Conservation (phyloP, 1,140 invertebrate genomes). For the Calephelis virginiensis region DNA sequence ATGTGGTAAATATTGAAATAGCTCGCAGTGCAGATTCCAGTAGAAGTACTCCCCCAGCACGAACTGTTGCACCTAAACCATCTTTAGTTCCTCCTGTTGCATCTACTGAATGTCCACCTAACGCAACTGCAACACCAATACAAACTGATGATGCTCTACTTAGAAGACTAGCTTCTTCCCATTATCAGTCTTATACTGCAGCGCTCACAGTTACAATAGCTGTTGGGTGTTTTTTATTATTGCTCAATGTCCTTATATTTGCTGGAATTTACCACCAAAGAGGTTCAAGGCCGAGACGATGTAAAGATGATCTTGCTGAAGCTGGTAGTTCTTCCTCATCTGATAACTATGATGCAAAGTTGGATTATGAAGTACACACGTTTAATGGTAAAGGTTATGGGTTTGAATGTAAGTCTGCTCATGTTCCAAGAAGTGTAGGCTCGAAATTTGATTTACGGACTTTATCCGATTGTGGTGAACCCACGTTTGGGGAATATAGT, state of each 20-base stretch:
- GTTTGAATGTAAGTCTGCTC: conserved; percentile 77
- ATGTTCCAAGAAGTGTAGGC: conserved; percentile 59
- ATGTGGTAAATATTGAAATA: conserved; percentile 65
- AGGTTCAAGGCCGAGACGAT: conserved; percentile 82
- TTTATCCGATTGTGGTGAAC: conserved; percentile 76
- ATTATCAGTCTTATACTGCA: conserved; percentile 92
- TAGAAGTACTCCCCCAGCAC: conserved; percentile 65
- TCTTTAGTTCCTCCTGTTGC: conserved; percentile 58
- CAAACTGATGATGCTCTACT: conserved; percentile 83
- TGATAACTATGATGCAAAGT: conserved; percentile 80
- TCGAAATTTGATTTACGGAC: conserved; percentile 78
- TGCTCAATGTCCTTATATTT: conserved; percentile 96
- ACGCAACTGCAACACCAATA: conserved; percentile 74
- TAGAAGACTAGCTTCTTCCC: conserved; percentile 86
- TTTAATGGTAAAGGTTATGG: conserved; percentile 80
- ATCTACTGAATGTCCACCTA: conserved; percentile 84
- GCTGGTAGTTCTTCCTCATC: conserved; percentile 83
- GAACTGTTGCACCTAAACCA: conserved; percentile 55
- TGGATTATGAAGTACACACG: conserved; percentile 79
- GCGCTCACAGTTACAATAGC: conserved; percentile 95
- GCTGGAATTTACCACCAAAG: conserved; percentile 96
- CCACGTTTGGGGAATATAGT: conserved; percentile 81
- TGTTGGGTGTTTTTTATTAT: conserved; percentile 91
- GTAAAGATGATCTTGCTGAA: conserved; percentile 86
- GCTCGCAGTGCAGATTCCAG: conserved; percentile 50